A percentile compares a stretch with the other conserved stretches of the same genome.
Conservation (phyloP, 64 coral and sea anemone genomes). For the Dendrophyllia cribrosa region DNA sequence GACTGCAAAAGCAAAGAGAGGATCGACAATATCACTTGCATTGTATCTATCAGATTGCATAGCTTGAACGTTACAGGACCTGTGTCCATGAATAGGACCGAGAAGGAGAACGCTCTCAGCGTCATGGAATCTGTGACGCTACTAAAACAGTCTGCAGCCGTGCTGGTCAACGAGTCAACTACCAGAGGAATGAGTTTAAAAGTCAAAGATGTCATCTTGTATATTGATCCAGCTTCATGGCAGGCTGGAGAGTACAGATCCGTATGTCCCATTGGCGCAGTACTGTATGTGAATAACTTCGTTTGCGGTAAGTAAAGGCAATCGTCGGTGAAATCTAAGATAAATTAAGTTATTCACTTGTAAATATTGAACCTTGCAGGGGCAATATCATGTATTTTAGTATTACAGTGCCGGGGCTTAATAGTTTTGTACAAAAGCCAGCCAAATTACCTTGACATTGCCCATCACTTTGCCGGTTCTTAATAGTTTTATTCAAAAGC, state of each 20-base stretch:
- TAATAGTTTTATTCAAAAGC: too few relatives aligned
- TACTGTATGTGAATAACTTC: slow-evolving; percentile 4
- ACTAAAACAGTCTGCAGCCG: not conserved
- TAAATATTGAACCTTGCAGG: too few relatives aligned
- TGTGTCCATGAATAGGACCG: not conserved
- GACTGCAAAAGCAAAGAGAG: slow-evolving; percentile 12
- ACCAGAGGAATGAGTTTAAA: not conserved
- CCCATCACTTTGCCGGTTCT: too few relatives aligned
- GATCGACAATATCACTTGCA: not conserved
- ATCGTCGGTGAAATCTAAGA: too few relatives aligned
- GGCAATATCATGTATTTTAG: too few relatives aligned
- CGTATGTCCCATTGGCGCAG: slow-evolving; percentile 11
- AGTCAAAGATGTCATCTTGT: not conserved
- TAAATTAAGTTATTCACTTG: too few relatives aligned
- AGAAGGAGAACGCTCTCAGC: slow-evolving; percentile 27
- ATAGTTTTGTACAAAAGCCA: too few relatives aligned
- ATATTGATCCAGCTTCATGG: not conserved
- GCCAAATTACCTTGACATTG: too few relatives aligned
- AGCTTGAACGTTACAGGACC: slow-evolving; percentile 11
- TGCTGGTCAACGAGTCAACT: slow-evolving; percentile 23
- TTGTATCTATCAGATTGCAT: slow-evolving; percentile 1
- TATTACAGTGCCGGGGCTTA: too few relatives aligned
- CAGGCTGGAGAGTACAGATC: slow-evolving; percentile 17
- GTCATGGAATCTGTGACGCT: slow-evolving; percentile 43
- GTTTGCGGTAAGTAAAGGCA: slow-evolving; percentile 46